phyloP scores from a whole-genome alignment of 1,140 invertebrate species.

The Hyles euphorbiae region DNA sequence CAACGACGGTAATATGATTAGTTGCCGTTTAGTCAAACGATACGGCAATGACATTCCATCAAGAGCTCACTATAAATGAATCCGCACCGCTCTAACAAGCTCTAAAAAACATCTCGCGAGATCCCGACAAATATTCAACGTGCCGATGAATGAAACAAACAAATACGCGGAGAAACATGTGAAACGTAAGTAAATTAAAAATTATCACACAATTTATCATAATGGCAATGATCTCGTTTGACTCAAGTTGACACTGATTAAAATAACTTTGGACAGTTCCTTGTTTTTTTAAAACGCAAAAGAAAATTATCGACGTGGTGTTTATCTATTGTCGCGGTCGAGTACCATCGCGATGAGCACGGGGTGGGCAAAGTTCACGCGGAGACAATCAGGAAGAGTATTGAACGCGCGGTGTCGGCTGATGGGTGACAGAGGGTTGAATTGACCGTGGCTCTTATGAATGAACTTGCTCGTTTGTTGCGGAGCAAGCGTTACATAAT shows the following conservation, averaged over 20 bases:
- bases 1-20: conserved; percentile 42
- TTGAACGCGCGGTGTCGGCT: neutral
- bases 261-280: conserved; percentile 48
- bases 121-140: too few relatives aligned
- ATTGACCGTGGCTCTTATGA: conserved; percentile 55
- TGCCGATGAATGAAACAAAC: conserved; percentile 16
- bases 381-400: conserved; percentile 17
- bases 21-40: conserved; percentile 30
- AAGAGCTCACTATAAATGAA: conserved; percentile 3
- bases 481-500: conserved; percentile 61
- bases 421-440: conserved; percentile 26
- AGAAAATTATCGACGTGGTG: conserved; percentile 47
- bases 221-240: conserved; percentile 56
- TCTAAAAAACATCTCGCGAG: neutral
- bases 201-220: conserved; percentile 42
- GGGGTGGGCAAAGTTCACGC: conserved; percentile 5
- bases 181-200: conserved; percentile 20
- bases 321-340: too few relatives aligned
- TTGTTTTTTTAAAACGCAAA: conserved; percentile 58
- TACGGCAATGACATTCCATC: conserved; percentile 15
- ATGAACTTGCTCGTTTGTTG: conserved; percentile 61
- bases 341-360: too few relatives aligned
- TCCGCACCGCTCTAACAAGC: neutral
- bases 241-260: conserved; percentile 46
- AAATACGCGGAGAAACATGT: conserved; percentile 7